phyloP scores from a whole-genome alignment of 2,888 invertebrate genomes.

The Campopleginae sp. region DNA sequence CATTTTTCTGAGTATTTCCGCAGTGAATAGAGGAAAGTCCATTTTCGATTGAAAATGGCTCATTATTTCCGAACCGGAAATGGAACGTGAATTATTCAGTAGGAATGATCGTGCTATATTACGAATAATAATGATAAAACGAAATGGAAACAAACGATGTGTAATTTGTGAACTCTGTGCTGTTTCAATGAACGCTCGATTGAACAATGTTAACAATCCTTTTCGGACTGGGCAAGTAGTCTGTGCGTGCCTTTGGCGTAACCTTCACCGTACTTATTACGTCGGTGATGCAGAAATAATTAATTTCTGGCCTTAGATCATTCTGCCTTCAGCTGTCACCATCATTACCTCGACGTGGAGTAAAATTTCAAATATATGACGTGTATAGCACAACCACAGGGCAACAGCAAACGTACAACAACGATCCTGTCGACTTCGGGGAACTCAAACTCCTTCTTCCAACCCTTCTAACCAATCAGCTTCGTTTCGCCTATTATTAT shows the following conservation, averaged over 20 bases:
- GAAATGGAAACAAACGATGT: no score
- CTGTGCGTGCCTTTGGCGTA: background rate
- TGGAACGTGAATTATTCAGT: no score
- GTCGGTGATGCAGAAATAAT: background rate
- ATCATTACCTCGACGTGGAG: background rate
- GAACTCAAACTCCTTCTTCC: slow-evolving; percentile 14
- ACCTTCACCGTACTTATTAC: background rate
- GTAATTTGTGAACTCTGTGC: no score
- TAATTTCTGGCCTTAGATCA: slow-evolving; percentile 6
- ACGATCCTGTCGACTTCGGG: slow-evolving; percentile 2
- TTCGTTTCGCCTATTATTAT: slow-evolving; percentile 47
- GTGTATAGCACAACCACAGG: background rate
- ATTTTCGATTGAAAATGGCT: background rate
- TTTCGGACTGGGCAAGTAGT: no score
- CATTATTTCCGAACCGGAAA: no score
- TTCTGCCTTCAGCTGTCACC: slow-evolving; percentile 9
- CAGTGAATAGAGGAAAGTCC: background rate
- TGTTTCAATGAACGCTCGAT: no score
- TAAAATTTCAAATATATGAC: slow-evolving; percentile 1
- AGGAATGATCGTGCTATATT: no score
- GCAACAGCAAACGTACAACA: slow-evolving; percentile 8
- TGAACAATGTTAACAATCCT: no score
- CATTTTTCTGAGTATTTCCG: background rate
- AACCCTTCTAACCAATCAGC: slow-evolving; percentile 32
- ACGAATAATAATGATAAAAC: no score